These are phyloP conservation scores for Tor tambroides DNA, from an alignment of 2,113 vertebrate species.

Conservation along the genomic window DNA sequence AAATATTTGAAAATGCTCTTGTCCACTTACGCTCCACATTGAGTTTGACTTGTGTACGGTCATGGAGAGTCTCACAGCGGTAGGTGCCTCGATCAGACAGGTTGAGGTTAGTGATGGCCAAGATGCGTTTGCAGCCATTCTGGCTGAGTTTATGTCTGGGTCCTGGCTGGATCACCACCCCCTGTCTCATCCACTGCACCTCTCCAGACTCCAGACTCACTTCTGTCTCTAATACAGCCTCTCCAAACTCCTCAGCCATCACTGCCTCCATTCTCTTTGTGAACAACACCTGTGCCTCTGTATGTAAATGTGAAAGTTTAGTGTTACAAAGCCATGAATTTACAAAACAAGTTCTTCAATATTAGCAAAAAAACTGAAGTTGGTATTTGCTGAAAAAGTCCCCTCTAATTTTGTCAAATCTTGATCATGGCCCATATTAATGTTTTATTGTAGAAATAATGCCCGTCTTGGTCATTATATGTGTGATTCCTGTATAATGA, in stretches of 20 bases:
- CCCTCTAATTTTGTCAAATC: too few relatives aligned
- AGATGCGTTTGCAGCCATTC: slow-evolving; percentile 72
- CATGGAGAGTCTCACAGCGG: slow-evolving; percentile 90
- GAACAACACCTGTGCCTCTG: slow-evolving; percentile 89
- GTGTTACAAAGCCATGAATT: neutral
- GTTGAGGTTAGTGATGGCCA: slow-evolving; percentile 78
- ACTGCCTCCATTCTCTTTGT: slow-evolving; percentile 77
- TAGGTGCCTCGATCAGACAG: slow-evolving; percentile 87
- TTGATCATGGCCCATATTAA: too few relatives aligned
- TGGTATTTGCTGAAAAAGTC: neutral
- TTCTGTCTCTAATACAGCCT: slow-evolving; percentile 84
- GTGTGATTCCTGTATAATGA: neutral
- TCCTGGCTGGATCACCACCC: slow-evolving; percentile 83
- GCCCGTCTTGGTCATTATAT: too few relatives aligned
- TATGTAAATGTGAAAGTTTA: neutral
- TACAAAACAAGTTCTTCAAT: neutral
- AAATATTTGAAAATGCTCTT: neutral
- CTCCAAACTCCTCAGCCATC: slow-evolving; percentile 83
- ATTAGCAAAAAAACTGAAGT: neutral
- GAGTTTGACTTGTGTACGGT: slow-evolving; percentile 89
- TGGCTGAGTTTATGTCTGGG: slow-evolving; percentile 76
- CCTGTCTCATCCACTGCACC: slow-evolving; percentile 90
- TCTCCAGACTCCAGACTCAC: slow-evolving; percentile 82
- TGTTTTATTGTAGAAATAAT: neutral
- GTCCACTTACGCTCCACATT: slow-evolving; percentile 86